Percentiles rank a stretch among this genome's conserved stretches.
Conservation (phyloP, 1,140 invertebrate genomes). For the Ladona fulva region DNA sequence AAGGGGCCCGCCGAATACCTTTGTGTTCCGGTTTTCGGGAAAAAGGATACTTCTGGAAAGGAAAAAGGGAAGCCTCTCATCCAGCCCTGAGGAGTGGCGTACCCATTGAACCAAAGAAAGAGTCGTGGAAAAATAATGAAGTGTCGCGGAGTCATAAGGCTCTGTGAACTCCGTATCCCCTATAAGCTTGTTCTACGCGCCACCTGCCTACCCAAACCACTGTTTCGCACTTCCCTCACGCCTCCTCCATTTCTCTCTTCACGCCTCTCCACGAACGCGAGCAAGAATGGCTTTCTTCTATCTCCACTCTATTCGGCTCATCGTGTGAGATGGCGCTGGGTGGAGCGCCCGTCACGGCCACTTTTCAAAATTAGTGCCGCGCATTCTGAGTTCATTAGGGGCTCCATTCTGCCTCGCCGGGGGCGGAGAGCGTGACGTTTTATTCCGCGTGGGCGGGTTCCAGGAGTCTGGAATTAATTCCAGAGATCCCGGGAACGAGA, state of each 20-base stretch:
- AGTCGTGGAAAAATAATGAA: constrained; percentile 2
- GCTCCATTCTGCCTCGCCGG: background rate
- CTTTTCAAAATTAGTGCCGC: constrained; percentile 9
- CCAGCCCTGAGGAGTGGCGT: too few species aligned
- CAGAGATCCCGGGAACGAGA: too few species aligned
- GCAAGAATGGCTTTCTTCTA: too few species aligned
- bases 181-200: background rate
- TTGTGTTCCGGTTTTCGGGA: too few species aligned
- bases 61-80: too few species aligned
- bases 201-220: background rate
- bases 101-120: too few species aligned
- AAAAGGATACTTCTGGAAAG: too few species aligned
- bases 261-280: too few species aligned
- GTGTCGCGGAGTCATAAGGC: background rate
- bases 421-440: background rate
- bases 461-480: too few species aligned
- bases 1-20: too few species aligned
- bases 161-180: background rate
- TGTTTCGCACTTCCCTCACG: background rate
- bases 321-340: background rate
- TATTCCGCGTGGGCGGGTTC: too few species aligned
- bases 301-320: background rate
- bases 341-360: background rate
- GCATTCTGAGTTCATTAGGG: constrained; percentile 8
- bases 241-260: background rate